These are phyloP conservation scores for Numida meleagris DNA, from an alignment of 2,113 vertebrate species.

Conservation along the genomic window DNA sequence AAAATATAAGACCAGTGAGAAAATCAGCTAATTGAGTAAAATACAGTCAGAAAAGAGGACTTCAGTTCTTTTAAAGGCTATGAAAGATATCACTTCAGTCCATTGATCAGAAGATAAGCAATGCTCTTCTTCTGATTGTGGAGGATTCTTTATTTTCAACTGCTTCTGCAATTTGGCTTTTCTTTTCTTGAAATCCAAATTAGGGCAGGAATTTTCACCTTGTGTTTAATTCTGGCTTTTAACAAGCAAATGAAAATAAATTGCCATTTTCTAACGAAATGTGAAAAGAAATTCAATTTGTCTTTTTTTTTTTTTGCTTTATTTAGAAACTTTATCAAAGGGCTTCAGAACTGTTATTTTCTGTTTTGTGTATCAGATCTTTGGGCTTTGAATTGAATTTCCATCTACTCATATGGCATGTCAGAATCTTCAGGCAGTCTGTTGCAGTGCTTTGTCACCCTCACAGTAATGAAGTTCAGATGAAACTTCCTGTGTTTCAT, in stretches of 20 bases:
- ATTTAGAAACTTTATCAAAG: background rate
- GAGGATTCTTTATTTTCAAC: background rate
- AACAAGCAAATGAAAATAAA: background rate
- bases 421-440: too few relatives aligned
- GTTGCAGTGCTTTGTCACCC: too few relatives aligned
- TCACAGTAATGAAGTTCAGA: too few relatives aligned
- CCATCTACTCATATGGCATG: background rate
- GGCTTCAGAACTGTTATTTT: background rate
- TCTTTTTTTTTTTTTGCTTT: background rate
- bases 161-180: background rate
- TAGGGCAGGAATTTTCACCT: background rate
- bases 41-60: background rate
- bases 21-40: background rate
- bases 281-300: background rate
- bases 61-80: background rate
- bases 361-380: background rate
- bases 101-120: background rate
- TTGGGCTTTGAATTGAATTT: background rate
- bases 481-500: too few relatives aligned
- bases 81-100: background rate
- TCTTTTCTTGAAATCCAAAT: background rate
- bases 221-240: background rate
- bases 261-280: background rate
- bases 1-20: background rate
- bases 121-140: background rate